Percentiles rank a stretch among this genome's conserved stretches.
These are phyloP conservation scores for Haliaeetus leucogaster DNA, from an alignment of 2,113 vertebrate species.

Conservation along the genomic window DNA sequence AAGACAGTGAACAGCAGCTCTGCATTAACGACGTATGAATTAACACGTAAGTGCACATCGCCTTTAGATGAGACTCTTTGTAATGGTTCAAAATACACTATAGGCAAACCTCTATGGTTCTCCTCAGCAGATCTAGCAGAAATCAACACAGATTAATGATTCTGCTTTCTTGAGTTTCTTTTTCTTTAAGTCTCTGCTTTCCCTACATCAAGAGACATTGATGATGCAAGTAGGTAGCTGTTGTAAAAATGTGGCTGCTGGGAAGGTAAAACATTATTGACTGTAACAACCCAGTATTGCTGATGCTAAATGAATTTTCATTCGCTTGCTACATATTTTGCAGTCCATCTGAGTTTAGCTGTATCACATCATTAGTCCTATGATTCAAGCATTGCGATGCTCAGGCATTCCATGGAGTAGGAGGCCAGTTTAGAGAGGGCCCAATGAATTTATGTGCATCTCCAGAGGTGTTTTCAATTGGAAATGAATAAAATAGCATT, in stretches of 20 bases:
- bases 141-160: constrained; percentile 28
- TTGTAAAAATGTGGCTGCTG: constrained; percentile 39
- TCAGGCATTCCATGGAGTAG: background rate
- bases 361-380: background rate
- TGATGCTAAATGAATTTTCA: constrained; percentile 15
- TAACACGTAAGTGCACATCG: constrained; percentile 87
- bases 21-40: constrained; percentile 87
- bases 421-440: background rate
- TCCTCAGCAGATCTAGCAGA: background rate
- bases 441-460: background rate
- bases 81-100: background rate
- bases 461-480: constrained; percentile 23
- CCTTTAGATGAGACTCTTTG: background rate
- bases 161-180: background rate
- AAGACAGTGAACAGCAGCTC: constrained; percentile 94
- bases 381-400: background rate
- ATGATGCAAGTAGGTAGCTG: constrained; percentile 7
- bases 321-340: background rate
- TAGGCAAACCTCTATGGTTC: background rate
- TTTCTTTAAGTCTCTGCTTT: background rate
- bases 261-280: constrained; percentile 2
- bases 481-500: constrained; percentile 36
- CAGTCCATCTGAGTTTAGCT: background rate
- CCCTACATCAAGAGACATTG: background rate
- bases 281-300: background rate